Evolutionary conservation across 2,888 invertebrate genomes (phyloP).

Genomic region (Cryptocephalus primarius): DNA sequence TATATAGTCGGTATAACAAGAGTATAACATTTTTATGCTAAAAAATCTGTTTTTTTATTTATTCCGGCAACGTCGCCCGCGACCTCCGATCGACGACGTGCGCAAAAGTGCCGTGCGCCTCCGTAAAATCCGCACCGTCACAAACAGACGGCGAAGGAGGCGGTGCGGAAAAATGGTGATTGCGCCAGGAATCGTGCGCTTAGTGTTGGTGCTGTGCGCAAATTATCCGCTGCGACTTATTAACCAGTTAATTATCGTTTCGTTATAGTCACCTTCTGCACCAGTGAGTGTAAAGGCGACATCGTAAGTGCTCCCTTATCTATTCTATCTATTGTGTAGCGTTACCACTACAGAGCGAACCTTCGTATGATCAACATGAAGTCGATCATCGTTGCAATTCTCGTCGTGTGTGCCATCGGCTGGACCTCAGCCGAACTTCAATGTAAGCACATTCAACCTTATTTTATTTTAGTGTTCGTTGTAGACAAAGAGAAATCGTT

Average conservation of each 20-base stretch:
- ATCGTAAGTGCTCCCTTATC: not conserved
- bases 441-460: constrained; percentile 47
- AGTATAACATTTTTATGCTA: too few species aligned
- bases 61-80: too few species aligned
- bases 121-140: constrained; percentile 6
- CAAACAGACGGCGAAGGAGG: constrained; percentile 15
- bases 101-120: constrained; percentile 14
- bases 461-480: not conserved
- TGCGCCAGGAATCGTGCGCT: not conserved
- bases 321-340: not conserved
- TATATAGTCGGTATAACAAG: too few species aligned
- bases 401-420: constrained; percentile 28
- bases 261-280: constrained; percentile 62
- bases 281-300: constrained; percentile 85
- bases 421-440: constrained; percentile 45
- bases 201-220: constrained; percentile 22
- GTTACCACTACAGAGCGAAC: not conserved
- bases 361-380: constrained; percentile 39
- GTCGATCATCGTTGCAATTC: constrained; percentile 22
- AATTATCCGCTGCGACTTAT: constrained; percentile 10
- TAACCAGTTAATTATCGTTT: constrained; percentile 15
- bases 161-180: too few species aligned
- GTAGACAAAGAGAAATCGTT: too few species aligned
- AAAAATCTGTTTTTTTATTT: too few species aligned
- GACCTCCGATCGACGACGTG: constrained; percentile 3